phyloP scores from a whole-genome alignment of 2,113 vertebrate species.

The Chaetodon trifascialis region DNA sequence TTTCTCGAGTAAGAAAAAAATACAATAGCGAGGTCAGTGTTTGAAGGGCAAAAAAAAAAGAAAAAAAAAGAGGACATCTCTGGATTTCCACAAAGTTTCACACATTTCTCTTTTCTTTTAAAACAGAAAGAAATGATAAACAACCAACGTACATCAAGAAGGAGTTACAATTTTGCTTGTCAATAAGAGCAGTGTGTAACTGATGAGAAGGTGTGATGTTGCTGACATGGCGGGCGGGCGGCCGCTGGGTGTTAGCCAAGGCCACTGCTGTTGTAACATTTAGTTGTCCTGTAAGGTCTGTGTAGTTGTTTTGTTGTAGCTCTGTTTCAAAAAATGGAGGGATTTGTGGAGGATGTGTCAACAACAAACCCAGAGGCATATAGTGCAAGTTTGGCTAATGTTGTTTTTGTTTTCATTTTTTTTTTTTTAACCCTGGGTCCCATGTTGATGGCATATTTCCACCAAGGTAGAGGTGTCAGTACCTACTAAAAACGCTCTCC shows the following conservation, averaged over 20 bases:
- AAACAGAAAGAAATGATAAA: slow-evolving; percentile 70
- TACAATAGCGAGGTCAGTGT: slow-evolving; percentile 86
- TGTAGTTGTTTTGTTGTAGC: slow-evolving; percentile 65
- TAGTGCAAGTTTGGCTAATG: slow-evolving; percentile 86
- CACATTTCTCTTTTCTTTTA: slow-evolving; percentile 68
- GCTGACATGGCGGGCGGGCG: slow-evolving; percentile 70
- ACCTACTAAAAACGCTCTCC: slow-evolving; percentile 64
- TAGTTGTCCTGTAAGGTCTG: slow-evolving; percentile 70
- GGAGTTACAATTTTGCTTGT: slow-evolving; percentile 82
- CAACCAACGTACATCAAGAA: slow-evolving; percentile 68
- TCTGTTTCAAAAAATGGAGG: slow-evolving; percentile 66
- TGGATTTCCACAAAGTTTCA: slow-evolving; percentile 80
- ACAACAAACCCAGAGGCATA: slow-evolving; percentile 79
- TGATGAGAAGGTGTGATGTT: slow-evolving; percentile 72
- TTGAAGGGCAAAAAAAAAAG: slow-evolving; percentile 74
- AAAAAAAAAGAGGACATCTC: slow-evolving; percentile 73
- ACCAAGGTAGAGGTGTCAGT: slow-evolving; percentile 70
- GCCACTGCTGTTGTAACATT: slow-evolving; percentile 78
- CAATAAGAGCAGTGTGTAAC: slow-evolving; percentile 82
- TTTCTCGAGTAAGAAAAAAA: slow-evolving; percentile 77
- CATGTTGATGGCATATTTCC: slow-evolving; percentile 70
- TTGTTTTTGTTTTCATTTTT: slow-evolving; percentile 63
- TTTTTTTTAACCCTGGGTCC: slow-evolving; percentile 74
- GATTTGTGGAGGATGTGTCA: slow-evolving; percentile 69
- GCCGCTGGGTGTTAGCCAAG: slow-evolving; percentile 70